Conservation (phyloP, 2,797 vertebrate genomes). For the Okamejei kenojei region DNA sequence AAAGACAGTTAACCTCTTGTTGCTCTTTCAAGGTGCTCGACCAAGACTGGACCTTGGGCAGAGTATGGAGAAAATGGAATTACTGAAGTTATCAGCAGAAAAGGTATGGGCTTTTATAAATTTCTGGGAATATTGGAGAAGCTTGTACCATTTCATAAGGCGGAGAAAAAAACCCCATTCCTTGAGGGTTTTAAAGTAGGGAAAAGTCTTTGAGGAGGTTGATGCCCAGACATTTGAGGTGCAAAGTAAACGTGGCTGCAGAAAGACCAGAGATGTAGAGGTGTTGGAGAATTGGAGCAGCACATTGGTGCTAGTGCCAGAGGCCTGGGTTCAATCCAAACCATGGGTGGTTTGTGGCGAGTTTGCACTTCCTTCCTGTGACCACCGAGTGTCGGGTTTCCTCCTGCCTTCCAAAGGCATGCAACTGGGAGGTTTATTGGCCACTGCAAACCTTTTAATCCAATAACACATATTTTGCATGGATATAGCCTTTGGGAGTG, state of each 20-base stretch:
- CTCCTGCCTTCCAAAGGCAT: too few relatives aligned
- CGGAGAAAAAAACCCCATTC: neutral
- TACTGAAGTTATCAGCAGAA: constrained; percentile 91
- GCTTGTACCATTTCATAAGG: neutral
- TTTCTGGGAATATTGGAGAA: neutral
- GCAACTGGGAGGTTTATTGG: too few relatives aligned
- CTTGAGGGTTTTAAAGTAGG: neutral
- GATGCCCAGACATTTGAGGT: neutral
- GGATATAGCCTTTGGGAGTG: too few relatives aligned
- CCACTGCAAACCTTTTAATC: too few relatives aligned
- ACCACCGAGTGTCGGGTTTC: too few relatives aligned
- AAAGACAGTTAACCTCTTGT: constrained; percentile 40
- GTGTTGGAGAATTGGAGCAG: neutral
- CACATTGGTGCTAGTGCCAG: too few relatives aligned
- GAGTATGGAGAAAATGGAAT: constrained; percentile 97
- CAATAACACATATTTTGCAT: too few relatives aligned
- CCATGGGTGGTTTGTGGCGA: too few relatives aligned
- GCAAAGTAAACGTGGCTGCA: neutral
- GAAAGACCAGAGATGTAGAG: neutral
- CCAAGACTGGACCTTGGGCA: constrained; percentile 73
- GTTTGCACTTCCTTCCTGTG: too few relatives aligned
- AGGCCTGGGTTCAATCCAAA: too few relatives aligned
- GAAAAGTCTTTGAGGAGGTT: neutral
- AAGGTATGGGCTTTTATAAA: constrained; percentile 65
- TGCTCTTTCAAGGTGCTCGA: constrained; percentile 62